These are phyloP conservation scores for Galagoides demidoff DNA, from an alignment of 2,797 vertebrate species.

Conservation along the genomic window DNA sequence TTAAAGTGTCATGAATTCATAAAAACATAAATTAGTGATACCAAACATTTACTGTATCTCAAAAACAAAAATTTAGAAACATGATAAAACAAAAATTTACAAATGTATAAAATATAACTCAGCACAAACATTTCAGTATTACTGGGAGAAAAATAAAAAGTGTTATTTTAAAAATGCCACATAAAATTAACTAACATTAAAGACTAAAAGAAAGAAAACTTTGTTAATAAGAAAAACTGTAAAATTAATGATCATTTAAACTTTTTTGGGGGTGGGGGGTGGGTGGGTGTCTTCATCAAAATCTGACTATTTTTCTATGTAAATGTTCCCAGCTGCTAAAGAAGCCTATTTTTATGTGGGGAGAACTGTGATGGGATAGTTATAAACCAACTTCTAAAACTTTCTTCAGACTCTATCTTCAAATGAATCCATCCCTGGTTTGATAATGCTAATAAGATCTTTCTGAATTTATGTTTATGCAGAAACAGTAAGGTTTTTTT, in stretches of 20 bases:
- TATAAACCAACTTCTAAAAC: conserved; percentile 26
- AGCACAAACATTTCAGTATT: conserved; percentile 20
- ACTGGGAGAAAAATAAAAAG: conserved; percentile 28
- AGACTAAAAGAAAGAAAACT: conserved; percentile 16
- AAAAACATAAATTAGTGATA: conserved; percentile 37
- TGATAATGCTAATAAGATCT: conserved; percentile 7
- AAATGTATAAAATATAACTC: conserved; percentile 16
- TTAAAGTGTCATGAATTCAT: conserved; percentile 32
- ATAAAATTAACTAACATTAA: background rate
- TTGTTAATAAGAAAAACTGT: background rate
- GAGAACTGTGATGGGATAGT: background rate
- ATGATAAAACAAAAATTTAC: conserved; percentile 22
- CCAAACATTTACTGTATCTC: conserved; percentile 1
- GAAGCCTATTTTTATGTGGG: background rate
- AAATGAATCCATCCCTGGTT: conserved; percentile 21
- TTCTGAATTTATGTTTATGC: conserved; percentile 12
- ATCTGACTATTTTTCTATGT: background rate
- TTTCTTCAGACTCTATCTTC: conserved; percentile 42
- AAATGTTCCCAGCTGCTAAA: background rate
- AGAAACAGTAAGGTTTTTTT: background rate
- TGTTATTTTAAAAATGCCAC: conserved; percentile 2
- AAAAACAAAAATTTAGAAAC: conserved; percentile 30
- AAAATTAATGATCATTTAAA: background rate
- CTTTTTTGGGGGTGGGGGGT: background rate
- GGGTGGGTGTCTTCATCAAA: background rate